Conservation (phyloP, 1,140 invertebrate genomes). For the Venturia canescens region DNA sequence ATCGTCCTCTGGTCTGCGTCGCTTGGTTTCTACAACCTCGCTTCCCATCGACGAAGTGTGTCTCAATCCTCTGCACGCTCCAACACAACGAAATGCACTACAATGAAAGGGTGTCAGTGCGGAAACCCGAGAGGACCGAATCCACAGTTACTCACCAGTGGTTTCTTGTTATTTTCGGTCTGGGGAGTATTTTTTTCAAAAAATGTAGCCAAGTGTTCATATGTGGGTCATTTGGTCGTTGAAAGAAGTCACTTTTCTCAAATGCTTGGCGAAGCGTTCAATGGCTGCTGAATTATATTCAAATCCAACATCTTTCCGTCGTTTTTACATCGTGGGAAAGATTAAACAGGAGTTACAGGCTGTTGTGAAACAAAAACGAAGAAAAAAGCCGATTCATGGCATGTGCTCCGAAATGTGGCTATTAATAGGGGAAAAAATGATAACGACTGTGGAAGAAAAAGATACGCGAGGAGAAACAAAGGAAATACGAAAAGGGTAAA, state of each 20-base stretch:
- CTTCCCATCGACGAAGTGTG: conserved; percentile 2
- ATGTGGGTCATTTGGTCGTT: neutral
- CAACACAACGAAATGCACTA: neutral
- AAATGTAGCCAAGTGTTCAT: neutral
- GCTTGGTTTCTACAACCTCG: neutral
- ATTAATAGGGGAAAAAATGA: neutral
- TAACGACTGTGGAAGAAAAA: neutral
- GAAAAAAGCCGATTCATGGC: too few relatives aligned
- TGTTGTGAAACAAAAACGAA: too few relatives aligned
- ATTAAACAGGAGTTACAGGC: too few relatives aligned
- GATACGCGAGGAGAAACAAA: conserved; percentile 41
- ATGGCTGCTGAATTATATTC: too few relatives aligned
- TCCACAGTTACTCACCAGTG: neutral
- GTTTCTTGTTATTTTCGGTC: conserved; percentile 12
- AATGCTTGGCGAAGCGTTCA: too few relatives aligned
- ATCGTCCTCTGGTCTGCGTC: conserved; percentile 45
- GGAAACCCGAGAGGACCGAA: neutral
- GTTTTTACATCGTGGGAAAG: too few relatives aligned
- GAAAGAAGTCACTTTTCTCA: neutral
- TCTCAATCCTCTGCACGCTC: neutral
- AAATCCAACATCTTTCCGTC: too few relatives aligned
- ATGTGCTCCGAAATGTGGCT: neutral
- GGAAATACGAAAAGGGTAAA: conserved; percentile 41
- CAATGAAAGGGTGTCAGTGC: conserved; percentile 30
- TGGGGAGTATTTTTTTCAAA: conserved; percentile 19